phyloP scores from a whole-genome alignment of 2,113 vertebrate genomes.

The Rafetus swinhoei region DNA sequence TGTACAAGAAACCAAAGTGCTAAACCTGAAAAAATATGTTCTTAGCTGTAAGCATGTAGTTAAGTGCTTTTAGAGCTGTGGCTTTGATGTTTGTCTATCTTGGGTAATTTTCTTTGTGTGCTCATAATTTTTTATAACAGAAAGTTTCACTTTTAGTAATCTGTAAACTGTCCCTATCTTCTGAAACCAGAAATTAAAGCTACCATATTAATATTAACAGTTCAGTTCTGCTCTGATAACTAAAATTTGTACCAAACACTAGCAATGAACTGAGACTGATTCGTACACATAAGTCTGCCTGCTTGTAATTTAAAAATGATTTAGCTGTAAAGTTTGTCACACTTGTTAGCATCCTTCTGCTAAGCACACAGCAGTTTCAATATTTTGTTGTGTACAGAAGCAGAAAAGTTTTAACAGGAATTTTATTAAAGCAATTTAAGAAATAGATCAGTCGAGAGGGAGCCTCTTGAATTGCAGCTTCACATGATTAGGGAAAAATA shows the following conservation, averaged over 20 bases:
- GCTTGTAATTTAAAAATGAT: background rate
- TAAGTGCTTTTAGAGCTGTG: background rate
- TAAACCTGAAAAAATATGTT: fast-evolving
- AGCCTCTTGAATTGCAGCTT: background rate
- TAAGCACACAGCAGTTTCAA: background rate
- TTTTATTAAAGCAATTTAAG: constrained; percentile 31
- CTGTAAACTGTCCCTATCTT: background rate
- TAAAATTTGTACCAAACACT: background rate
- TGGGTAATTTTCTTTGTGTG: fast-evolving
- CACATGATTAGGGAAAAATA: background rate
- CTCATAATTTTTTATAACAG: background rate
- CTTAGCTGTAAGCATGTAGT: background rate
- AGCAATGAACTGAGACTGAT: background rate
- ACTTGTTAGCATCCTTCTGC: background rate
- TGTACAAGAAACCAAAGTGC: background rate
- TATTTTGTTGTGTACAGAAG: background rate
- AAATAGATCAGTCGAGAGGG: background rate
- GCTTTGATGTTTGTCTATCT: background rate
- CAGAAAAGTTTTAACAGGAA: background rate
- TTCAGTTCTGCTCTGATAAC: background rate
- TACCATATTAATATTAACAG: background rate
- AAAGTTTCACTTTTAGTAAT: background rate
- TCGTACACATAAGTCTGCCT: constrained; percentile 1
- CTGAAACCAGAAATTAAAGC: background rate
- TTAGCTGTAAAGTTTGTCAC: background rate